Conservation (phyloP, 2,113 vertebrate genomes). For the Eulemur macaco region DNA sequence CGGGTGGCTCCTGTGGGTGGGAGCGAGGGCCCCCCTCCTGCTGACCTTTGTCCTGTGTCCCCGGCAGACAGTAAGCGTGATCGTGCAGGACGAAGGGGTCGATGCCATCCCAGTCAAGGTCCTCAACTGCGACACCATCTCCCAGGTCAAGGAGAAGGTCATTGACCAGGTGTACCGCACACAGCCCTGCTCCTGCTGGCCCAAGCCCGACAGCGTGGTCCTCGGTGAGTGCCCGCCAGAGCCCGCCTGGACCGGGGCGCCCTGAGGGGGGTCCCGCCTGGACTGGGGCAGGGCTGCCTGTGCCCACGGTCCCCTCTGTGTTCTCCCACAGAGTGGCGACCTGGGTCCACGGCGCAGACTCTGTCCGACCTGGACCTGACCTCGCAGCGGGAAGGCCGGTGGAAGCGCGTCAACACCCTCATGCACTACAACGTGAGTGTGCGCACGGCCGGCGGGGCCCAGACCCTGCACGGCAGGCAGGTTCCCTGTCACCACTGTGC, state of each 20-base stretch:
- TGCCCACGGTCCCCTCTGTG: background rate
- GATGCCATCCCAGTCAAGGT: slow-evolving; percentile 95
- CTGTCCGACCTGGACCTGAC: slow-evolving; percentile 97
- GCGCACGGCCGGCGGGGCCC: slow-evolving; percentile 8
- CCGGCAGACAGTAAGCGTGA: slow-evolving; percentile 93
- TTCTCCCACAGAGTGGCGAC: slow-evolving; percentile 92
- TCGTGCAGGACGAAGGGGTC: slow-evolving; percentile 92
- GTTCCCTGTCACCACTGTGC: fast-evolving
- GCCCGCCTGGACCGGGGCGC: background rate
- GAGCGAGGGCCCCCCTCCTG: fast-evolving
- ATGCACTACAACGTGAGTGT: slow-evolving; percentile 97
- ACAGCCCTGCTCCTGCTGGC: slow-evolving; percentile 93
- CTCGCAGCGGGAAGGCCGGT: slow-evolving; percentile 96
- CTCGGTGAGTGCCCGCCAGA: slow-evolving; percentile 86
- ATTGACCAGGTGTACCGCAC: slow-evolving; percentile 97
- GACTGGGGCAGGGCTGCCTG: fast-evolving
- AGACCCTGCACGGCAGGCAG: fast-evolving
- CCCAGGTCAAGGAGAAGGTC: slow-evolving; percentile 98
- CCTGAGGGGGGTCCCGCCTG: too few relatives aligned
- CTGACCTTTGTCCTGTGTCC: background rate
- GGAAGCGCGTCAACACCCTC: slow-evolving; percentile 95
- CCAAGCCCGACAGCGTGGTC: slow-evolving; percentile 92
- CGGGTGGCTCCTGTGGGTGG: background rate
- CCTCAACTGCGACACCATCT: slow-evolving; percentile 96
- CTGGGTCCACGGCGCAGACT: slow-evolving; percentile 97